A percentile compares a stretch with the other conserved stretches of the same genome.
Conservation (phyloP, 2,888 invertebrate species). For the Apamea anceps region DNA sequence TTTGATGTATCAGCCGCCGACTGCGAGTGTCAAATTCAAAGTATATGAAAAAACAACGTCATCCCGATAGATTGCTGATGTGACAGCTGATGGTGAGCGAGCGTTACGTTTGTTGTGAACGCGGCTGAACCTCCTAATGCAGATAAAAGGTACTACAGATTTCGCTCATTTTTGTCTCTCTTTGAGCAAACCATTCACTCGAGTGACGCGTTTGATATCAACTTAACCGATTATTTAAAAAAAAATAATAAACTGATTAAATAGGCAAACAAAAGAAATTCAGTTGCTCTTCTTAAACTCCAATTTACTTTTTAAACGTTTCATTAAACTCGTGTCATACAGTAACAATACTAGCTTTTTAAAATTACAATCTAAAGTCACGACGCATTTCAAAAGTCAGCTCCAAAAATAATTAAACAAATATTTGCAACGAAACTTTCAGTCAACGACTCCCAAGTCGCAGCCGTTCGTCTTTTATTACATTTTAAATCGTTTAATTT, state of each 20-base stretch:
- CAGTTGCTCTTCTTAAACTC: neutral
- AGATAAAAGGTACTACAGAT: too few relatives aligned
- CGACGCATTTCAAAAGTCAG: conserved; percentile 8
- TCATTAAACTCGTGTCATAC: neutral
- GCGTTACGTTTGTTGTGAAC: neutral
- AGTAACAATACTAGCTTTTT: neutral
- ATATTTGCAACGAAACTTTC: conserved; percentile 39
- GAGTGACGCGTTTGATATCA: neutral
- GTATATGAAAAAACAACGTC: too few relatives aligned
- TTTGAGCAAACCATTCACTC: neutral
- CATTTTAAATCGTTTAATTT: conserved; percentile 38
- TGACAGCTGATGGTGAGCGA: neutral
- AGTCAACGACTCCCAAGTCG: neutral
- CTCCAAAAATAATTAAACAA: conserved; percentile 52
- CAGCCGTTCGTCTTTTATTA: conserved; percentile 36
- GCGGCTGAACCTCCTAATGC: neutral
- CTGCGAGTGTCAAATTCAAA: too few relatives aligned
- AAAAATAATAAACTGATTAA: neutral
- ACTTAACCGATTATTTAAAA: neutral
- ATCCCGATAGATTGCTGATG: neutral
- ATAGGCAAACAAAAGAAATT: neutral
- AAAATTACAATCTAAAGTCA: conserved; percentile 25
- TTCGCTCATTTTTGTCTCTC: too few relatives aligned
- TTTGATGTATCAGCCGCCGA: too few relatives aligned
- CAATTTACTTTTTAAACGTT: conserved; percentile 2